phyloP scores from a whole-genome alignment of 1,140 invertebrate genomes.

The Drosophila busckii region DNA sequence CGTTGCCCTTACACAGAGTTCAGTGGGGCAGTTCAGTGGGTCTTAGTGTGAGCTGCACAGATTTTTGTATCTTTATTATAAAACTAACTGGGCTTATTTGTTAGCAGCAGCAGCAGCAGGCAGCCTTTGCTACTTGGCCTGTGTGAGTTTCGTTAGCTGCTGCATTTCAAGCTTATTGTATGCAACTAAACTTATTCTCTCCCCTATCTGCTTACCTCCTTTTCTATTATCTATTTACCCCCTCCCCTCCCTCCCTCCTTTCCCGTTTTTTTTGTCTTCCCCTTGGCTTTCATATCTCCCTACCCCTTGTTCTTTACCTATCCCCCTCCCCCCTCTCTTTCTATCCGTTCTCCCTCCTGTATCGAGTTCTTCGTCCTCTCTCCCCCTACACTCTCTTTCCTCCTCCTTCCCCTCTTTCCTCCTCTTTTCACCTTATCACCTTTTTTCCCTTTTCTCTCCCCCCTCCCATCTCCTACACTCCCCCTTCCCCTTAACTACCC shows the following conservation, averaged over 20 bases:
- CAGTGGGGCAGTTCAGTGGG: constrained; percentile 21
- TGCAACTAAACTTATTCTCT: constrained; percentile 24
- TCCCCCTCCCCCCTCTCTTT: not conserved
- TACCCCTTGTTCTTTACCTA: not conserved
- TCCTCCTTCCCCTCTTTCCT: too few species aligned
- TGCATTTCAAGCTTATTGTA: constrained; percentile 38
- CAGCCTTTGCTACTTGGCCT: not conserved
- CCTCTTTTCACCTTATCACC: too few species aligned
- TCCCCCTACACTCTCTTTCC: too few species aligned
- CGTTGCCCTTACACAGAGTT: constrained; percentile 39
- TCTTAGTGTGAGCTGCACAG: constrained; percentile 23
- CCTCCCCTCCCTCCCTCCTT: too few species aligned
- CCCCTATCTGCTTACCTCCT: constrained; percentile 24
- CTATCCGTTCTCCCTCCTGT: too few species aligned
- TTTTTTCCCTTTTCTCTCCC: too few species aligned
- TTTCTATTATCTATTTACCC: constrained; percentile 14
- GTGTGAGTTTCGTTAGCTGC: constrained; percentile 7
- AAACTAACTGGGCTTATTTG: constrained; percentile 65
- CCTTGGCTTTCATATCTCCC: not conserved
- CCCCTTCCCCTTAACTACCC: too few species aligned
- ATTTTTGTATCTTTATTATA: constrained; percentile 75
- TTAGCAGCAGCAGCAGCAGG: constrained; percentile 27
- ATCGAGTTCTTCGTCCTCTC: too few species aligned
- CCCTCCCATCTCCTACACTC: too few species aligned
- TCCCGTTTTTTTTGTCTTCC: constrained; percentile 32